Base-by-base conservation (phyloP, 2,113 vertebrate genomes). In the Limnothrissa miodon region DNA sequence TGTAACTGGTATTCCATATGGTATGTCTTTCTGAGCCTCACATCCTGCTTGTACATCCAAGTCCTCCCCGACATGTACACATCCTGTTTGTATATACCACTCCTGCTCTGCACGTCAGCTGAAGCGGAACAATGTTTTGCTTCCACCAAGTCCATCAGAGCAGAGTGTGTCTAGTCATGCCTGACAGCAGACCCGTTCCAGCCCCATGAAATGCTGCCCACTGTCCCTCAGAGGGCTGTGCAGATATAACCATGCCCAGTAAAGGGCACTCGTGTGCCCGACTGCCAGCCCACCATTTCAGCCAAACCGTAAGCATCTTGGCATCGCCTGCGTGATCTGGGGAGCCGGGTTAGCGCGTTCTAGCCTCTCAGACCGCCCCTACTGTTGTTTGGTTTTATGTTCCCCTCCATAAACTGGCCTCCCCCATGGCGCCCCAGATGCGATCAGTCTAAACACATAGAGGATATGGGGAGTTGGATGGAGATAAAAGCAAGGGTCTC, bases 331-430 rank as follows among this genome's bases (percentile, higher is more conserved):
- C 4, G 44, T 44, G 79, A 39, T 85, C 78, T 62, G 80, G 82
- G 81, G 66, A 56, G 66, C 66, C 5, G 42, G 46, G 84, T 84
- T 78, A 83, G 29, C 44, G 74, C 84, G 56, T 85, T 84, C 83
- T 74, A 74, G 10, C 15, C 39, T 66, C 80, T 80, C 48, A 45
- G 81, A 82, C 81, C 46, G 29, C 45, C 79, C 83, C 79, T 74
- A 79, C 53, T 86, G 86, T 81, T 83, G 80, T 87, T 85, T 78
- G n/a, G 36, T 56, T 86, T 87, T 78, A 85, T 66, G 51, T 79
- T 82, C 78, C 25, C 48, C 1, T 81, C 83, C 53, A 86, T 87
- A 86, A 87, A 87, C 78, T 11, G 39, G 45, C 79, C 51, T 82
- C 80, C 51, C 85, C 83, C 19, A 23, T 45, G 42, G 83, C 74